phyloP scores from a whole-genome alignment of 2,888 invertebrate species.

The Adineta ricciae region DNA sequence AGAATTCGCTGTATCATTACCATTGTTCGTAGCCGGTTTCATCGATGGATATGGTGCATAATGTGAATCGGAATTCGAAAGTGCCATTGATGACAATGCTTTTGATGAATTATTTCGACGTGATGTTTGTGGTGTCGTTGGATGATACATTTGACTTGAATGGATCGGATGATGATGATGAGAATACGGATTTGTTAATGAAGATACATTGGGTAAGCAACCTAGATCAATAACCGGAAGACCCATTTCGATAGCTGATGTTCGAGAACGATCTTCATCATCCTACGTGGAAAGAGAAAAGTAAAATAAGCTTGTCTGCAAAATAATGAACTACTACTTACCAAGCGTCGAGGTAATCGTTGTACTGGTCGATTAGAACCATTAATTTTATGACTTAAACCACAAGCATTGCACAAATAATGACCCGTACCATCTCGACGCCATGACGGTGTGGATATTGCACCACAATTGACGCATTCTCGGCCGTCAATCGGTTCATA shows the following conservation, averaged over 20 bases:
- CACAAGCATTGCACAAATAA: constrained; percentile 96
- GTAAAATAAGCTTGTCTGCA: background rate
- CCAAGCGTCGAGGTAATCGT: constrained; percentile 92
- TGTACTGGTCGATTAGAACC: constrained; percentile 83
- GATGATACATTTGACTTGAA: background rate
- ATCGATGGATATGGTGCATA: background rate
- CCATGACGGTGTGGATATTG: constrained; percentile 90
- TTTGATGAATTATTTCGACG: background rate
- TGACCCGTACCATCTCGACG: constrained; percentile 89
- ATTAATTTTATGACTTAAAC: constrained; percentile 97
- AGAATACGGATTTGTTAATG: background rate
- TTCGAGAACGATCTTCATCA: background rate
- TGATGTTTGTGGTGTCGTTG: background rate
- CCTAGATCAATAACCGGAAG: background rate
- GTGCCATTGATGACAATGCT: background rate
- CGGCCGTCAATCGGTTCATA: constrained; percentile 65
- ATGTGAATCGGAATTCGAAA: background rate
- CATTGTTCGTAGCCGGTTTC: background rate
- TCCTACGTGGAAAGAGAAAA: background rate
- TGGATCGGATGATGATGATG: background rate
- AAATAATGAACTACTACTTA: constrained; percentile 53
- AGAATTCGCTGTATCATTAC: background rate
- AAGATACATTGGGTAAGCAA: constrained; percentile 6
- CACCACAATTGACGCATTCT: constrained; percentile 94
- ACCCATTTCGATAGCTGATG: background rate